Base-by-base conservation (phyloP, 2,113 vertebrate genomes). In the Orientallactaga bullata region DNA sequence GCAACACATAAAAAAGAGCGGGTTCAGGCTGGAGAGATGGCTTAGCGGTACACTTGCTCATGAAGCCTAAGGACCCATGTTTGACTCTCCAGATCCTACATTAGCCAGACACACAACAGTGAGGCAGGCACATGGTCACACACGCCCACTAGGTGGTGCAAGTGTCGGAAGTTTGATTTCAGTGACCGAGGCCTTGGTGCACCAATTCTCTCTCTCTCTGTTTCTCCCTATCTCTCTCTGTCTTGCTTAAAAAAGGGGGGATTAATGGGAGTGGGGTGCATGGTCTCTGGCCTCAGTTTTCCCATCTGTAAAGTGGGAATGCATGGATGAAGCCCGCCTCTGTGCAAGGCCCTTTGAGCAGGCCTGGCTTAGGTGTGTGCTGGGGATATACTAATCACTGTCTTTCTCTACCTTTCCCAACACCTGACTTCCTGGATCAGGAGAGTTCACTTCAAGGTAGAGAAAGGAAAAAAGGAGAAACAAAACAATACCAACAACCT, bases 321-420 rank as follows among this genome's bases (percentile, higher is more conserved):
- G 66, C 30, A 3, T 7, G 28, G 37, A 15, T 3, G 55, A 26
- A 61, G 26, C 5, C 23, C 7, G n/a, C 55, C 55, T 21, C 51
- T 15, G 6, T 18, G 10, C 37, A 9, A 8, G 6, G 42, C 32
- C 47, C 23, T 0, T 1, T 2, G n/a, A 42, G 8, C 2, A 21
- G 23, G 72, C 30, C 30, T 39, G 42, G 73, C 0, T 16, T 0
- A 3, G 26, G 28, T 0, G 3, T 0, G 2, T 8, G 35, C 12
- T 0, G 3, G 69, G 42, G 55, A 55, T 11, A 55, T 24, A 73
- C 17, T 0, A 21, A 2, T 24, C 8, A 47, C 51, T 77, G 13
- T 35, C 66, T 0, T 2, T 21, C 63, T 71, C 65, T 79, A 21
- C 85, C 63, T 73, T 87, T 18, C 37, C 58, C 10, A 7, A 61